These are phyloP conservation scores for Dipus sagitta DNA, from an alignment of 2,797 vertebrate genomes.

Conservation along the genomic window DNA sequence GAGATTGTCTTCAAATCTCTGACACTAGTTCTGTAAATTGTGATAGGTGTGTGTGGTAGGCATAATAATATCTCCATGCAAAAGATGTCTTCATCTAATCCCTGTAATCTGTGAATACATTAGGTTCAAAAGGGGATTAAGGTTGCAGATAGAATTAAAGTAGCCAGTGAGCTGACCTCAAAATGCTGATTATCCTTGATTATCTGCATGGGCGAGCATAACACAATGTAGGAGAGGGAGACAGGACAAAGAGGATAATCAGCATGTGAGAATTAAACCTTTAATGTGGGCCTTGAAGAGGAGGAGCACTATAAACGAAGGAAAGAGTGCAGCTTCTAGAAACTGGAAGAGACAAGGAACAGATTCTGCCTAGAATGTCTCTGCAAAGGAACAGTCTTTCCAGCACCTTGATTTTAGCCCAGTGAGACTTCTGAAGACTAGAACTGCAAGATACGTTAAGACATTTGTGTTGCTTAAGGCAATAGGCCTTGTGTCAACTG, in stretches of 20 bases:
- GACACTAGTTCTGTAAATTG: background rate
- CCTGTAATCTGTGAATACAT: background rate
- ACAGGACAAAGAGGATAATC: background rate
- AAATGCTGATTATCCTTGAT: background rate
- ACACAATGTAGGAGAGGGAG: background rate
- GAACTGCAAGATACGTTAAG: background rate
- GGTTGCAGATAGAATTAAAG: background rate
- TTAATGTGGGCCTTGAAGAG: background rate
- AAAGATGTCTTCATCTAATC: background rate
- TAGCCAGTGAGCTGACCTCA: background rate
- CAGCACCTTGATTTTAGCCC: background rate
- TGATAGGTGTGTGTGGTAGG: background rate
- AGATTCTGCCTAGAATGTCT: background rate
- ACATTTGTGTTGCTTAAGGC: background rate
- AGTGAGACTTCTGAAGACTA: background rate
- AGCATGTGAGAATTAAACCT: background rate
- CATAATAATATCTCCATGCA: background rate
- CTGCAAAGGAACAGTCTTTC: background rate
- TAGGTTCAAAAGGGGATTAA: conserved; percentile 8
- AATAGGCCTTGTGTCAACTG: background rate
- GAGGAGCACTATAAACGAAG: background rate
- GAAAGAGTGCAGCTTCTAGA: background rate
- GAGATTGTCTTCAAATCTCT: background rate
- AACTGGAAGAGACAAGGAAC: background rate
- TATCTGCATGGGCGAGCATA: background rate